Evolutionary conservation across 2,113 vertebrate genomes (phyloP).

Genomic region (Ia io): DNA sequence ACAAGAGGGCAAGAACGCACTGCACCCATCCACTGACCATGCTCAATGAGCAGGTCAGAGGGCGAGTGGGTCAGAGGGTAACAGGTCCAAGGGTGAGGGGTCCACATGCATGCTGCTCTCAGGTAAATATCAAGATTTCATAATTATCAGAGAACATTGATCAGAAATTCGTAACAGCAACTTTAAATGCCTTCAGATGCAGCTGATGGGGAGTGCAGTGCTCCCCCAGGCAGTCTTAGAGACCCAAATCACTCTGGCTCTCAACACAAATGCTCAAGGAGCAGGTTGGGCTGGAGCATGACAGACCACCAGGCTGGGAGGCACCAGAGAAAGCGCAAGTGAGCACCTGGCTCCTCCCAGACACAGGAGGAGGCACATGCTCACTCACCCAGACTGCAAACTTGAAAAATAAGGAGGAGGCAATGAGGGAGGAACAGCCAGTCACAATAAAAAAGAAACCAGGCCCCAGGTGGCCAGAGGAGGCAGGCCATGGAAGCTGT

Average conservation of each 20-base stretch:
- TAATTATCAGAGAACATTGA: too few relatives aligned
- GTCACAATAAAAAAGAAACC: background rate
- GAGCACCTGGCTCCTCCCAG: background rate
- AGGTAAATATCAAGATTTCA: background rate
- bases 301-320: background rate
- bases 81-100: background rate
- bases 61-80: background rate
- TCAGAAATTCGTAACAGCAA: background rate
- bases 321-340: background rate
- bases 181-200: background rate
- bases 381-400: background rate
- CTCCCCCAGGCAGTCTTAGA: background rate
- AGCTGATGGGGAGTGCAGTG: background rate
- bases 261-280: background rate
- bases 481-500: background rate
- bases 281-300: background rate
- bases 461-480: background rate
- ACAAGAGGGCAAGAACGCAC: background rate
- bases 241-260: background rate
- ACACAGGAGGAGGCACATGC: background rate
- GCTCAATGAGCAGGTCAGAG: rapidly evolving
- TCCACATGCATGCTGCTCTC: too few relatives aligned
- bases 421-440: background rate
- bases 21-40: background rate
- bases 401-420: background rate